These are phyloP conservation scores for Poeciliopsis gracilis DNA, from an alignment of 2,797 vertebrate genomes.

Conservation along the genomic window DNA sequence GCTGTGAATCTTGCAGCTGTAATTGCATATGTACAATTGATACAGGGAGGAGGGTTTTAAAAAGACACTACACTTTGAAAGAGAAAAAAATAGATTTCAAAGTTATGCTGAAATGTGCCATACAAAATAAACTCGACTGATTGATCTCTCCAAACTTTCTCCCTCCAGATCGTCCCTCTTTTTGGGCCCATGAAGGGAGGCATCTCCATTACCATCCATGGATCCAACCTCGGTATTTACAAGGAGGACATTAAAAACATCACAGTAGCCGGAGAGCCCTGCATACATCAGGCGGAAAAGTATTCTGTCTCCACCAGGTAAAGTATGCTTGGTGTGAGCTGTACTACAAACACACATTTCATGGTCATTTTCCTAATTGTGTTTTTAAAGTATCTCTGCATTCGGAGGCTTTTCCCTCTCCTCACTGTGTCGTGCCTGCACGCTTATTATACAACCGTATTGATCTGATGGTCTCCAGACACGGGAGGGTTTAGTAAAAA, in stretches of 20 bases:
- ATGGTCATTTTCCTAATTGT: constrained; percentile 8
- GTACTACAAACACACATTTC: not conserved
- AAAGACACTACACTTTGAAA: not conserved
- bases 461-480: constrained; percentile 42
- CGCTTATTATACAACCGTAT: constrained; percentile 54
- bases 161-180: constrained; percentile 87
- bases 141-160: not conserved
- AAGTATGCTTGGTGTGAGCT: not conserved
- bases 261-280: constrained; percentile 84
- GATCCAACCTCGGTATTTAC: constrained; percentile 91
- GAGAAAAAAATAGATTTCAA: too few species aligned
- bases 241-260: constrained; percentile 87
- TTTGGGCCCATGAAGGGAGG: constrained; percentile 89
- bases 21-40: not conserved
- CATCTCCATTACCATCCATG: constrained; percentile 92
- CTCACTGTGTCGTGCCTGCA: constrained; percentile 25
- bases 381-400: constrained; percentile 6
- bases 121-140: too few species aligned
- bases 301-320: constrained; percentile 96
- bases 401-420: not conserved
- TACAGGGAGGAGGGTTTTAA: not conserved
- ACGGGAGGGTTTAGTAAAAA: constrained; percentile 15
- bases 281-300: constrained; percentile 83
- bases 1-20: not conserved
- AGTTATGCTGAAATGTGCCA: too few species aligned